Percentiles rank a stretch among this genome's conserved stretches.
Conservation (phyloP, 2,797 vertebrate species). For the Salarias fasciatus region DNA sequence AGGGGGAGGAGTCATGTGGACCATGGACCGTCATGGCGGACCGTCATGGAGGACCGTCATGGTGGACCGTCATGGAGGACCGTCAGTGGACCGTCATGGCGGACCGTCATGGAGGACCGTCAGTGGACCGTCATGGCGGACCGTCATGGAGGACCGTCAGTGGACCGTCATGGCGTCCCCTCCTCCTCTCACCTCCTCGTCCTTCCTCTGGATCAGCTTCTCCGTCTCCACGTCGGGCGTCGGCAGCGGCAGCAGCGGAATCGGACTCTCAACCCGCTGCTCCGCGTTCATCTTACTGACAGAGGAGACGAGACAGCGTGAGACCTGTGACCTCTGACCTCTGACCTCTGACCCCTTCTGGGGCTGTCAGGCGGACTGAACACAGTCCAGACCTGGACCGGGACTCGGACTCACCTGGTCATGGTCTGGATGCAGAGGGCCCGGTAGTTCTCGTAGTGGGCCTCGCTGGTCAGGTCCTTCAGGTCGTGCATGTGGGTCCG, state of each 20-base stretch:
- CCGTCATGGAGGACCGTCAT: too few species aligned
- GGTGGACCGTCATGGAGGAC: too few species aligned
- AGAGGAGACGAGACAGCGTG: neutral
- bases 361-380: too few species aligned
- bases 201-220: slow-evolving; percentile 96
- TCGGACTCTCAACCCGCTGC: slow-evolving; percentile 91
- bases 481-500: slow-evolving; percentile 98
- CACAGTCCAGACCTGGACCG: slow-evolving; percentile 90
- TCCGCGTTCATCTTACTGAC: slow-evolving; percentile 93
- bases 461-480: slow-evolving; percentile 94
- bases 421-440: slow-evolving; percentile 96
- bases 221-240: slow-evolving; percentile 92
- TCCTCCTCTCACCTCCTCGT: slow-evolving; percentile 87
- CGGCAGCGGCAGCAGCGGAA: slow-evolving; percentile 90
- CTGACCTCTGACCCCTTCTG: too few species aligned
- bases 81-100: too few species aligned
- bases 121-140: slow-evolving; percentile 3
- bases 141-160: slow-evolving; percentile 32
- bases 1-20: neutral
- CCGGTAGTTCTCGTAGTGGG: slow-evolving; percentile 96
- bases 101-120: slow-evolving; percentile 32
- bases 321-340: too few species aligned
- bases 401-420: slow-evolving; percentile 88
- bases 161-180: slow-evolving; percentile 15
- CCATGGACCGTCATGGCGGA: too few species aligned